Conservation (phyloP, 2,797 vertebrate species). For the Phataginus tetradactyla region DNA sequence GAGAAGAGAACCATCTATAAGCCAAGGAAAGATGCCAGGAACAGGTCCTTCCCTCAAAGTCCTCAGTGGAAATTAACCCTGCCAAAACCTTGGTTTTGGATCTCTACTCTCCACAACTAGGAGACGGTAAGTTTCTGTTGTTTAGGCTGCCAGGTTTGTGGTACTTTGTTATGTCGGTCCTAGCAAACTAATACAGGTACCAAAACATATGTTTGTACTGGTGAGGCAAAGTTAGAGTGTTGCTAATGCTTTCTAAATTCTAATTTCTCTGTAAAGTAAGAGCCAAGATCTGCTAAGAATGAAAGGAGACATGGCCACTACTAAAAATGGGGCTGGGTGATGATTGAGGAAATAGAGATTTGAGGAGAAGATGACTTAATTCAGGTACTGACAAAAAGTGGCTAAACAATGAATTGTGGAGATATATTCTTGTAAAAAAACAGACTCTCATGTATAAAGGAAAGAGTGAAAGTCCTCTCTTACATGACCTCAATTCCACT, state of each 20-base stretch:
- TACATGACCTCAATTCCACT: background rate
- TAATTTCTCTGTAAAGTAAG: background rate
- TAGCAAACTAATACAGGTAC: background rate
- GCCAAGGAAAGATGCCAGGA: background rate
- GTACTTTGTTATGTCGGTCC: background rate
- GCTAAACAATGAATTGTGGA: background rate
- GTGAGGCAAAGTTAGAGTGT: background rate
- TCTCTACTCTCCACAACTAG: no score
- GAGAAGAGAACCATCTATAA: background rate
- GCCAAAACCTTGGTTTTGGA: no score
- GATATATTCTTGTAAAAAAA: background rate
- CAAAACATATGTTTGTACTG: background rate
- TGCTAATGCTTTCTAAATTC: background rate
- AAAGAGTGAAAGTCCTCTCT: background rate
- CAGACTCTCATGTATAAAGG: background rate
- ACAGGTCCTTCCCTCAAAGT: background rate
- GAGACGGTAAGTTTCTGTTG: background rate
- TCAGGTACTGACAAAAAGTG: background rate
- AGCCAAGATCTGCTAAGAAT: background rate
- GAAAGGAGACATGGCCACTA: background rate
- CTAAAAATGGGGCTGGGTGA: background rate
- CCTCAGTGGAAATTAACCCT: background rate
- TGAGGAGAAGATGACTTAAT: background rate
- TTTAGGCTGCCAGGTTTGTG: background rate
- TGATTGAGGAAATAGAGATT: background rate